Evolutionary conservation across 2,797 vertebrate species (phyloP).

Genomic region (Gila robusta): DNA sequence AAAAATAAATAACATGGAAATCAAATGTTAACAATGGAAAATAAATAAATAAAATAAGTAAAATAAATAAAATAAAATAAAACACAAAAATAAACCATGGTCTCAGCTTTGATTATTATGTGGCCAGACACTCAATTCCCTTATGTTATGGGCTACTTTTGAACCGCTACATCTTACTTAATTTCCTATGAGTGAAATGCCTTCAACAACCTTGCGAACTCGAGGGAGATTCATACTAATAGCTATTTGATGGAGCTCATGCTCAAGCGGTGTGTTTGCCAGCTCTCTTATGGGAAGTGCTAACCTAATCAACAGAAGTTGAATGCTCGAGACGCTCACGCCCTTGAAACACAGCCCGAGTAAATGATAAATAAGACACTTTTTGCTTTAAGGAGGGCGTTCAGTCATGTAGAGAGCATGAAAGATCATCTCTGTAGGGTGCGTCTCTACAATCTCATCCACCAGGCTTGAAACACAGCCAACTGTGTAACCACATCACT

Average conservation of each 20-base stretch:
- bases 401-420: constrained; percentile 37
- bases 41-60: not conserved
- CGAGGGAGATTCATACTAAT: constrained; percentile 26
- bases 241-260: constrained; percentile 37
- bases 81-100: not conserved
- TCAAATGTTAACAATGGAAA: not conserved
- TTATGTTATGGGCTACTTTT: not conserved
- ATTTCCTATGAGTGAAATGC: constrained; percentile 41
- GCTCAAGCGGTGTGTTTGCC: constrained; percentile 48
- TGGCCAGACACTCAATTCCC: constrained; percentile 4
- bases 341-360: not conserved
- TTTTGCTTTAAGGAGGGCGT: constrained; percentile 40
- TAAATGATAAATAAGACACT: constrained; percentile 30
- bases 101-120: not conserved
- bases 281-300: constrained; percentile 31
- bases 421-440: constrained; percentile 45
- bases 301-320: constrained; percentile 49
- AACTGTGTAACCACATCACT: constrained; percentile 6
- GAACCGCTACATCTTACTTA: constrained; percentile 30
- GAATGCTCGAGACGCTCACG: constrained; percentile 11
- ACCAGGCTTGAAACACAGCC: not conserved
- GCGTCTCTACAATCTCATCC: constrained; percentile 8
- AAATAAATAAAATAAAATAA: not conserved
- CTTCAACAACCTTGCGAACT: not conserved
- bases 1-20: not conserved